These are phyloP conservation scores for Caenorhabditis sinica DNA, from an alignment of 2,888 invertebrate genomes.

Conservation along the genomic window DNA sequence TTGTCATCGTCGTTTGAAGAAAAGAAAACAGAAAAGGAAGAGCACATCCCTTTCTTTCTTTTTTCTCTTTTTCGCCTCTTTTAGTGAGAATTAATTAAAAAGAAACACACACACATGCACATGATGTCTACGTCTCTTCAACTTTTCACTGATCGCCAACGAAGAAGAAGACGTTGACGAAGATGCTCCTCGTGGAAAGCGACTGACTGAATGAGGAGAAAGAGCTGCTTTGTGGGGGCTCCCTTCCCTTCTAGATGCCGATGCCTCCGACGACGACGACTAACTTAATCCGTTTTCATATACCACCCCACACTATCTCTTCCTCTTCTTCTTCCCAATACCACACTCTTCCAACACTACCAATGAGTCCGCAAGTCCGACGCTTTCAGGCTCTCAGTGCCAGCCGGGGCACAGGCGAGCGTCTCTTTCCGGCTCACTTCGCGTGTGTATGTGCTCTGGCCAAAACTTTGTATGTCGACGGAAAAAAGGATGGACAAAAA, in stretches of 20 bases:
- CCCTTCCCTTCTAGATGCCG: constrained; percentile 29
- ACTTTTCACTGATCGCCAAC: constrained; percentile 3
- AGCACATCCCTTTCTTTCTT: constrained; percentile 14
- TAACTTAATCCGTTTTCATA: constrained; percentile 66
- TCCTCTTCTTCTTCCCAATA: constrained; percentile 7
- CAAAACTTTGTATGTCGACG: constrained; percentile 31
- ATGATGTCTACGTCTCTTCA: constrained; percentile 32
- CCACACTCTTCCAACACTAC: constrained; percentile 13
- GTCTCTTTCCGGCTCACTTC: constrained; percentile 49
- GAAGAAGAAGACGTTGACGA: constrained; percentile 34
- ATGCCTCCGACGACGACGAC: constrained; percentile 47
- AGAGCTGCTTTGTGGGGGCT: constrained; percentile 20
- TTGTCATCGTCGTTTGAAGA: constrained; percentile 20
- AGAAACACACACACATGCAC: constrained; percentile 39
- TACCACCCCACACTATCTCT: constrained; percentile 46
- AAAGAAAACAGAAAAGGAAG: constrained; percentile 26
- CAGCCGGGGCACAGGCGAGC: constrained; percentile 28
- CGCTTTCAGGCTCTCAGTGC: constrained; percentile 42
- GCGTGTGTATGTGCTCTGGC: constrained; percentile 35
- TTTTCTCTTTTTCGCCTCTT: constrained; percentile 16
- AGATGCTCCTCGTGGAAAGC: constrained; percentile 36
- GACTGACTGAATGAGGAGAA: constrained; percentile 14
- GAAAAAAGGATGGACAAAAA: constrained; percentile 4
- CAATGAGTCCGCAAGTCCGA: constrained; percentile 39
- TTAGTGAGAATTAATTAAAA: constrained; percentile 48